Base-by-base conservation (phyloP, 2,888 invertebrate genomes). In the Adelognathus sp. region DNA sequence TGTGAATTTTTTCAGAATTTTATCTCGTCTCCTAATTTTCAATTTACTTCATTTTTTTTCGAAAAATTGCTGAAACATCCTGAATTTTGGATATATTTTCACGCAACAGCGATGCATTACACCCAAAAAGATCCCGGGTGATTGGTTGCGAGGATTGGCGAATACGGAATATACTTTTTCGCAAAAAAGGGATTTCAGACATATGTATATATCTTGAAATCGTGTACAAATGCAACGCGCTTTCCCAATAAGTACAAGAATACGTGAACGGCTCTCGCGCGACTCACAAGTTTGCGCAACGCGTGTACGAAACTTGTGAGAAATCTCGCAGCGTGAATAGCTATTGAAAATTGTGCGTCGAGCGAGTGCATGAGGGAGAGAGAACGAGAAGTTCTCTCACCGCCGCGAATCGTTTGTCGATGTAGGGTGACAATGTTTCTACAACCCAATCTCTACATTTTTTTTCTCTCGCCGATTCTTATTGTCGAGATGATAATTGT, bases 61-160 rank as follows among this genome's bases (percentile, higher is more conserved):
- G n/a, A n/a, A n/a, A n/a, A n/a, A n/a, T n/a, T n/a, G n/a, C n/a
- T n/a, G n/a, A n/a, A n/a, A n/a, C n/a, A n/a, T n/a, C n/a, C n/a
- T n/a, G n/a, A n/a, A n/a, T n/a, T n/a, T n/a, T n/a, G n/a, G n/a
- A n/a, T n/a, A n/a, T n/a, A n/a, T n/a, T n/a, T n/a, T n/a, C n/a
- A n/a, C n/a, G n/a, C n/a, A n/a, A n/a, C n/a, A n/a, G n/a, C n/a
- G n/a, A n/a, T n/a, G n/a, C n/a, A n/a, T n/a, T n/a, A n/a, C n/a
- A n/a, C n/a, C n/a, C n/a, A n/a, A n/a, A n/a, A n/a, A n/a, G n/a
- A n/a, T n/a, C n/a, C n/a, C n/a, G n/a, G n/a, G n/a, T n/a, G n/a
- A n/a, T n/a, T n/a, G n/a, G n/a, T 33, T 76, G 70, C 70, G 79
- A 56, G 69, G 67, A 60, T 60, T 75, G n/a, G 50, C 54, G 73